Evolutionary conservation across 2,888 invertebrate species (phyloP).

Genomic region (Cephus pygmeus): DNA sequence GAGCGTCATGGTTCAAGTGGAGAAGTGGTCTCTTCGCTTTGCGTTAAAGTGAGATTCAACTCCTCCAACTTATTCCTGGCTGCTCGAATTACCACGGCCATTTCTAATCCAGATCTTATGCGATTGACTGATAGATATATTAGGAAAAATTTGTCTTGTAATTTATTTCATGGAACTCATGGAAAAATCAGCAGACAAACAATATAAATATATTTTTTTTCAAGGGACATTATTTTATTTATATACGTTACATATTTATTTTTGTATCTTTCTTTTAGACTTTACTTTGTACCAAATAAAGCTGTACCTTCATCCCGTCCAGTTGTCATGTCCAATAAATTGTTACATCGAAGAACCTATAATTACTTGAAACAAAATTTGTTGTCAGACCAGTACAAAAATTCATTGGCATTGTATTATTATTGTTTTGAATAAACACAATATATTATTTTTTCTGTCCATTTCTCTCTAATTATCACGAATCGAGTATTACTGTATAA

Average conservation of each 20-base stretch:
- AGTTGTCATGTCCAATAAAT: neutral
- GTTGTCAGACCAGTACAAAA: conserved; percentile 25
- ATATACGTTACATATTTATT: neutral
- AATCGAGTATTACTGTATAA: neutral
- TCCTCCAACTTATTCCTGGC: conserved; percentile 78
- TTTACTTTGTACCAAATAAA: neutral
- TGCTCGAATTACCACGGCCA: conserved; percentile 28
- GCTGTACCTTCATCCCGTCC: neutral
- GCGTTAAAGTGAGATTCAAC: conserved; percentile 78
- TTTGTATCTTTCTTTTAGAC: neutral
- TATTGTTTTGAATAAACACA: conserved; percentile 8
- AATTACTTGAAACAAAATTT: neutral
- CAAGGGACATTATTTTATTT: neutral
- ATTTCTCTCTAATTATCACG: conserved; percentile 14
- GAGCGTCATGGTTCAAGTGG: conserved; percentile 69
- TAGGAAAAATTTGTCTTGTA: neutral
- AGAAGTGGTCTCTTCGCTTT: conserved; percentile 76
- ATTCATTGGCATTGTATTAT: conserved; percentile 12
- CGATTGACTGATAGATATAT: neutral
- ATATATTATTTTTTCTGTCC: conserved; percentile 4
- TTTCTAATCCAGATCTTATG: neutral
- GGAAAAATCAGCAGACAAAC: neutral
- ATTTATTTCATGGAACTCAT: neutral
- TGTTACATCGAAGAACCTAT: neutral
- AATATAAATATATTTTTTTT: neutral